phyloP scores from a whole-genome alignment of 2,888 invertebrate species.

The Tipula lateralis region DNA sequence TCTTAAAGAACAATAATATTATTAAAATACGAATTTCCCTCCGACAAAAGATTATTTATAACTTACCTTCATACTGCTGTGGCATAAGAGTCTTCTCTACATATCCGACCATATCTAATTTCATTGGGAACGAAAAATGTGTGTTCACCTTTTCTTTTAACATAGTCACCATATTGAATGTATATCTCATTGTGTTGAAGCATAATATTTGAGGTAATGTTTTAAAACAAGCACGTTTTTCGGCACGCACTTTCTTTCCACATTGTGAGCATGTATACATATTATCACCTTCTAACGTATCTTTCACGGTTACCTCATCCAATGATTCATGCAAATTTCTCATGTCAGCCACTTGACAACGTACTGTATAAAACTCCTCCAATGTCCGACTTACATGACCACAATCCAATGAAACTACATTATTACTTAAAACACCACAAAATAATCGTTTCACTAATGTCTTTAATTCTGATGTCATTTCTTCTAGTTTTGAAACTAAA shows the following conservation, averaged over 20 bases:
- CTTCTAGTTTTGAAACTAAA: conserved; percentile 90
- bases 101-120: conserved; percentile 90
- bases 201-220: conserved; percentile 88
- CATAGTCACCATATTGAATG: conserved; percentile 97
- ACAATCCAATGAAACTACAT: conserved; percentile 94
- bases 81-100: conserved; percentile 91
- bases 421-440: conserved; percentile 91
- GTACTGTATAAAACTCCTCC: conserved; percentile 94
- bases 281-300: conserved; percentile 93
- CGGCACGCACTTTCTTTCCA: conserved; percentile 90
- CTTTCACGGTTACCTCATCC: conserved; percentile 95
- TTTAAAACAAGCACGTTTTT: conserved; percentile 91
- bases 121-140: conserved; percentile 90
- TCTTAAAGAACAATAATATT: conserved; percentile 48
- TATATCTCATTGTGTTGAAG: conserved; percentile 96
- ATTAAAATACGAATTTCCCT: conserved; percentile 20
- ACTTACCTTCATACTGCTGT: conserved; percentile 71
- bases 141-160: conserved; percentile 96
- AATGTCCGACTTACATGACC: conserved; percentile 89
- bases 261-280: conserved; percentile 97
- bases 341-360: conserved; percentile 97
- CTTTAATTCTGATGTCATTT: conserved; percentile 89
- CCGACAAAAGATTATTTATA: background rate
- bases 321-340: conserved; percentile 89
- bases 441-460: conserved; percentile 84